Conservation (phyloP, 2,888 invertebrate genomes). For the Myopa testacea region DNA sequence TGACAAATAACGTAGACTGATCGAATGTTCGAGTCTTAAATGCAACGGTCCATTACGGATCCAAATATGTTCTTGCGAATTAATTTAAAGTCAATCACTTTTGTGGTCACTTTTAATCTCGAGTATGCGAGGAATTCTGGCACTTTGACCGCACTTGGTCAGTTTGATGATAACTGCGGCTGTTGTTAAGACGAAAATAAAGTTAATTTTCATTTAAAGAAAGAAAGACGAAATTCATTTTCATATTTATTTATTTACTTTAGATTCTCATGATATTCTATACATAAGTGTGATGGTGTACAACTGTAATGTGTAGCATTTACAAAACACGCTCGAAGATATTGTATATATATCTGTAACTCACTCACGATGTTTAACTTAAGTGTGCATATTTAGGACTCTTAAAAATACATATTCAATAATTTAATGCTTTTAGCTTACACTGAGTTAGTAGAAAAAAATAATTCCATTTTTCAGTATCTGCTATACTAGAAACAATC, state of each 20-base stretch:
- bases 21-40: no score
- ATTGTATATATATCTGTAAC: constrained; percentile 12
- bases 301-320: constrained; percentile 15
- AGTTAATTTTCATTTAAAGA: no score
- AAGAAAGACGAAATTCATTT: no score
- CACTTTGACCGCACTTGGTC: no score
- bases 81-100: neutral
- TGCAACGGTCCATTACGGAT: no score
- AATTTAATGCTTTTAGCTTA: constrained; percentile 21
- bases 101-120: no score
- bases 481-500: constrained; percentile 7
- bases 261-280: constrained; percentile 6
- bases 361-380: constrained; percentile 33
- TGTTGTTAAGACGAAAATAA: no score
- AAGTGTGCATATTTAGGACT: constrained; percentile 22
- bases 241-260: constrained; percentile 13
- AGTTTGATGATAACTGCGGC: no score
- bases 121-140: no score
- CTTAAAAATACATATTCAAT: constrained; percentile 16
- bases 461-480: constrained; percentile 16
- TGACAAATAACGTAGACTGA: neutral
- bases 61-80: no score
- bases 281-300: constrained; percentile 2
- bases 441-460: constrained; percentile 23
- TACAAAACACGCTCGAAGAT: constrained; percentile 33